Base-by-base conservation (phyloP, 2,888 invertebrate genomes). In the Pseudococcus longispinus region DNA sequence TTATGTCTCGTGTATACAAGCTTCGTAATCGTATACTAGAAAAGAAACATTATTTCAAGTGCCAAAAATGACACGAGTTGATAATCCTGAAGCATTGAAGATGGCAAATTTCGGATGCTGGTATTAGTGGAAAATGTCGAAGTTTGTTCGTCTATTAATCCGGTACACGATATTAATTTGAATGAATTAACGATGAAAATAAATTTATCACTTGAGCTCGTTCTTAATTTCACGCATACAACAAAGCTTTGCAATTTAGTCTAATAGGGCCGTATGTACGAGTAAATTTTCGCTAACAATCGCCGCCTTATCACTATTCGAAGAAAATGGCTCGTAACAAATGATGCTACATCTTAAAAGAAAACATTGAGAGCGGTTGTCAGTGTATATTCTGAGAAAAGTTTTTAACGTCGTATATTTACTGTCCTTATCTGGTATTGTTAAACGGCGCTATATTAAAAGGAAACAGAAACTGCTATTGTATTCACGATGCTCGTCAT, bases 381-480 rank as follows among this genome's bases (percentile, higher is more conserved):
- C 55, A 60, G 84, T 37, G 65, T 65, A 65, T 84, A 84, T 84
- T 84, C 84, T 42, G 84, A 84, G 84, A 23, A 84, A 84, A 84
- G 84, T 84, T 84, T 84, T 84, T 84, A 84, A 84, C 84, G 84
- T 84, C 84, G 84, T 65, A 37, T 42, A 84, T 84, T 84, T 60
- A 51, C 77, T 80, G 77, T 86, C 86, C 86, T 77, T 86, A 77
- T 77, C 77, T 77, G 46, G 77, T 86, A 77, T 86, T 86, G 86
- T 86, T 86, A 86, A 86, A 86, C 86, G 86, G 77, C 77, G 80
- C 74, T 77, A 77, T 86, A 86, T 86, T 86, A 77, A 86, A 86
- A 77, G 86, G 86, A 86, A 86, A 86, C 46, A 86, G 86, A 86
- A 70, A 70, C 86, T 80, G 86, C 77, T 86, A 86, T 86, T 86